A percentile compares a stretch with the other conserved stretches of the same genome.
Evolutionary conservation across 2,888 invertebrate genomes (phyloP).

Genomic region (Ormyrus pomaceus): DNA sequence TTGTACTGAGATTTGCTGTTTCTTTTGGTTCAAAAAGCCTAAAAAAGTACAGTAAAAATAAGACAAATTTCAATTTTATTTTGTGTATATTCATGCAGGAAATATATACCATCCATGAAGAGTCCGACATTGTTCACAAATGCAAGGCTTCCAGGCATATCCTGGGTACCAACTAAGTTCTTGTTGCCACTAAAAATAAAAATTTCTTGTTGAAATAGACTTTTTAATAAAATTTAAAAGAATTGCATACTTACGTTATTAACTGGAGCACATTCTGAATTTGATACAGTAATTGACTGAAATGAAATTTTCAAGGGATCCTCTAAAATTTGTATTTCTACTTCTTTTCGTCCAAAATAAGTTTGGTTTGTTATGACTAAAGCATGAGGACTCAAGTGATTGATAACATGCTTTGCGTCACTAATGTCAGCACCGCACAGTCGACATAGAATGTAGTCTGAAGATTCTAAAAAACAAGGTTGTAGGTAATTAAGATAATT

Average conservation of each 20-base stretch:
- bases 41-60: conserved; percentile 43
- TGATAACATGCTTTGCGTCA: conserved; percentile 77
- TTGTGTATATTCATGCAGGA: background rate
- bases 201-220: conserved; percentile 8
- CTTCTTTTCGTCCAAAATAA: conserved; percentile 77
- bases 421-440: conserved; percentile 80
- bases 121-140: conserved; percentile 80
- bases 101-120: conserved; percentile 78
- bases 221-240: conserved; percentile 26
- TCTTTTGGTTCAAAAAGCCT: conserved; percentile 78
- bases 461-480: conserved; percentile 16
- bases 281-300: conserved; percentile 77
- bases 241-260: conserved; percentile 73
- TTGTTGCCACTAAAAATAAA: conserved; percentile 76
- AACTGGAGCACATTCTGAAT: conserved; percentile 78
- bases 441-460: conserved; percentile 79
- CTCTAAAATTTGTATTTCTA: conserved; percentile 78
- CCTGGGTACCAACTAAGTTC: conserved; percentile 83
- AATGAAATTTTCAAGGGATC: conserved; percentile 79
- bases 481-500: no score
- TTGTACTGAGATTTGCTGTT: conserved; percentile 64
- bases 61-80: conserved; percentile 1
- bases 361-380: conserved; percentile 76
- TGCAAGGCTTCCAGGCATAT: conserved; percentile 80
- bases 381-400: conserved; percentile 77